Evolutionary conservation across 2,797 vertebrate genomes (phyloP), one percentile per base, ranked within the genome.

Genomic region (Cuculus canorus): DNA sequence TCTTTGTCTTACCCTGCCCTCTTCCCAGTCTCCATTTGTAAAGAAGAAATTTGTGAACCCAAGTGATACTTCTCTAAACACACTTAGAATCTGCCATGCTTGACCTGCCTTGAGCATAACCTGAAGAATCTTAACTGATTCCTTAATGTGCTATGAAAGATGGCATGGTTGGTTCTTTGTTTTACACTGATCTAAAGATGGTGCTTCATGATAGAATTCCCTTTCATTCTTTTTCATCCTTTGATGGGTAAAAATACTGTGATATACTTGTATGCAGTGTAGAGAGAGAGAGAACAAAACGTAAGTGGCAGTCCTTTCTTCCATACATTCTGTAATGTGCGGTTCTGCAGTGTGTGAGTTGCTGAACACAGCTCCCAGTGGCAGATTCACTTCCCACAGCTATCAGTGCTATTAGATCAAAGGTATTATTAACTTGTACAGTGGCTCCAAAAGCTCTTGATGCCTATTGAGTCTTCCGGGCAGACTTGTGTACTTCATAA

Each of bases 401-500:
- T 52, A 6, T 84, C 76, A 77, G 48, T 70, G 37, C 17, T 75
- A 16, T 75, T 54, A n/a, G 39, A 75, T 41, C 23, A 75, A 53
- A 88, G 25, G 25, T 30, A 21, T 4, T 90, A 69, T 10, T 68
- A 24, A 78, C 45, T 85, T 82, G 21, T 32, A 54, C 30, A 48
- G 28, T 0, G 0, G 70, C 39, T 76, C 61, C 21, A 37, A 32
- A 81, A 89, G 13, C 13, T 32, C 13, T 32, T 56, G 48, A 57
- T 64, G 57, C 22, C 23, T 69, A 17, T 2, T 76, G 52, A 80
- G 21, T 37, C 17, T 83, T 41, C 23, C 6, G 16, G 28, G 30
- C 11, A 39, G 10, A 15, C 10, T 54, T 2, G 3, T 1, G 3
- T 43, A 19, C 10, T 54, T 61, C n/a, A n/a, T n/a, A n/a, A n/a